Base-by-base conservation (phyloP, 2,113 vertebrate genomes). In the Equus quagga region DNA sequence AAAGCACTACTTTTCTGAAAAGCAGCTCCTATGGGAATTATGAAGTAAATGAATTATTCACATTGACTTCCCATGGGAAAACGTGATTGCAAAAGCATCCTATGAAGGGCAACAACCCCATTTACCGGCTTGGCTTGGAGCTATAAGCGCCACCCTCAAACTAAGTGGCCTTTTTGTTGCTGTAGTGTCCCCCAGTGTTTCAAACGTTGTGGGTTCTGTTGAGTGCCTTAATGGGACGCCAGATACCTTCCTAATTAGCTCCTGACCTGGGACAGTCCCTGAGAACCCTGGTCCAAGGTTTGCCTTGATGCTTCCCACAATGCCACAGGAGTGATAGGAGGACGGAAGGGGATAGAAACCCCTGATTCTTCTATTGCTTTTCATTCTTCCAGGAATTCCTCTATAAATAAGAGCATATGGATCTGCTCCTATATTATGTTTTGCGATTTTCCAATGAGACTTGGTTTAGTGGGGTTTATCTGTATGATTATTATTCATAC, bases 21-120 rank as follows among this genome's bases (percentile, higher is more conserved):
- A 81, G 62, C 44, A 79, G 26, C 31, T 96, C n/a, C 60, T 91
- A 51, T 76, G 44, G 76, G 72, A 95, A 96, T 76, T 93, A 46
- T 78, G n/a, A 95, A 89, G 12, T 75, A 23, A 83, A 89, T n/a
- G 13, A 80, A 90, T 67, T 81, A 83, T 80, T 89, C 49, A 90
- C 26, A 33, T 10, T 56, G 26, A 76, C 24, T 80, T 72, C n/a
- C 44, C 17, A 10, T 26, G 46, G 65, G 36, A 94, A 89, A 88
- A 49, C 18, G 14, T 54, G 72, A 54, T 18, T 28, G 14, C 19
- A 76, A 81, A 81, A 54, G 15, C 33, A n/a, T 51, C 64, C 8
- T 28, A 46, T 85, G 70, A 36, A 18, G 33, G 14, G 24, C 33
- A 65, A n/a, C 0, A 33, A 60, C 69, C 6, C n/a, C 7, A 26